These are phyloP conservation scores for Antheraea mylitta DNA, from an alignment of 1,140 invertebrate genomes.

Conservation along the genomic window DNA sequence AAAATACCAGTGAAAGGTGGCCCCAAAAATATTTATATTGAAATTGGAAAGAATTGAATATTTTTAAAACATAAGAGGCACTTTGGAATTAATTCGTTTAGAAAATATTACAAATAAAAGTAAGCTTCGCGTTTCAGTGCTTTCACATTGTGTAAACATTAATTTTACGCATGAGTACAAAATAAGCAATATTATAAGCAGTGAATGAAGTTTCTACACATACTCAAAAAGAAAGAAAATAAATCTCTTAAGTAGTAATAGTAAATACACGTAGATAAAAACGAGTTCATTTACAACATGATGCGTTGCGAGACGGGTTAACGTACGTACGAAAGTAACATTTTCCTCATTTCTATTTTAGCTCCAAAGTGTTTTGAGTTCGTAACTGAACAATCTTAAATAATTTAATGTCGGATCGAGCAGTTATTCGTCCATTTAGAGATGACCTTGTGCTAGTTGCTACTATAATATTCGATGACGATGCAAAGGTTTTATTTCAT, in stretches of 20 bases:
- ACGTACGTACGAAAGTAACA: constrained; percentile 1
- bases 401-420: not conserved
- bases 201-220: not conserved
- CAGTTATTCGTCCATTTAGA: not conserved
- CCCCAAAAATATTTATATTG: too few relatives aligned
- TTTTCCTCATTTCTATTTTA: constrained; percentile 5
- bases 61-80: too few relatives aligned
- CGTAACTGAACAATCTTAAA: constrained; percentile 1
- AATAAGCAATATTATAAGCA: not conserved
- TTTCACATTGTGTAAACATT: not conserved
- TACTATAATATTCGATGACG: not conserved
- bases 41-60: too few relatives aligned
- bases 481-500: not conserved
- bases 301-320: not conserved
- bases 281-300: not conserved
- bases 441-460: not conserved
- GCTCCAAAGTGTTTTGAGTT: constrained; percentile 1
- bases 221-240: constrained; percentile 1
- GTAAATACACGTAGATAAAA: not conserved
- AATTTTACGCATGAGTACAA: not conserved
- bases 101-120: not conserved
- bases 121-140: not conserved
- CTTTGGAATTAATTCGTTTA: not conserved
- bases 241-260: not conserved
- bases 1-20: too few relatives aligned